Evolutionary conservation across 2,113 vertebrate genomes (phyloP), one percentile per base, ranked within the genome.

Genomic region (Falcunculus frontatus): DNA sequence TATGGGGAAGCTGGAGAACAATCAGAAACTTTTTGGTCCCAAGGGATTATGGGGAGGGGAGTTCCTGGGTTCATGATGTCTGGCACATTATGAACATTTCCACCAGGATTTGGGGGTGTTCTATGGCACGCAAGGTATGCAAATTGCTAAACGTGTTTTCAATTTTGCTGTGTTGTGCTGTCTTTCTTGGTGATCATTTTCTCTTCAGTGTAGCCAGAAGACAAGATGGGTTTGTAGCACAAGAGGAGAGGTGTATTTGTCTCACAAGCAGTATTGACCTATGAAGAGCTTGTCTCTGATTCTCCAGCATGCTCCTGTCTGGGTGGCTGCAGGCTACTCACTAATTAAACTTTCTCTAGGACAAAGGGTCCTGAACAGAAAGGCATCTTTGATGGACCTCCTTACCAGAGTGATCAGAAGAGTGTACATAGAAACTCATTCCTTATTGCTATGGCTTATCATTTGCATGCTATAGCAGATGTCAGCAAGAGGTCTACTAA

Each of bases 1-100:
- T 97, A 96, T 97, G 96, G 95, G 93, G 94, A 96, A 96, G 93
- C 95, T 97, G 93, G 92, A 97, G 93, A 89, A 87, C 88, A 96
- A 95, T 95, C 97, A 95, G 95, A 94, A 94, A 92, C 41, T 87
- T 94, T 91, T 88, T 2, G 10, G 78, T 96, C 97, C 95, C 59
- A 2, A 77, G 97, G 94, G 97, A 95, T 97, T 93, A 95, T 96
- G 96, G 95, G 96, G 94, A 95, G 90, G 92, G 97, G 92, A 97
- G 97, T 96, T 96, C 97, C 96, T 96, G 97, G 95, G 95, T 97
- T 97, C 89, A 90, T 97, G 93, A 96, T 96, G 96, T 96, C 97
- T 96, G 94, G 97, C 95, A 96, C 84, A 93, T 92, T 88, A 70
- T 95, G 88, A 78, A 89, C 95, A 96, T 94, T 92, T 95, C 95